Conservation (phyloP, 2,113 vertebrate genomes). For the Daboia siamensis region DNA sequence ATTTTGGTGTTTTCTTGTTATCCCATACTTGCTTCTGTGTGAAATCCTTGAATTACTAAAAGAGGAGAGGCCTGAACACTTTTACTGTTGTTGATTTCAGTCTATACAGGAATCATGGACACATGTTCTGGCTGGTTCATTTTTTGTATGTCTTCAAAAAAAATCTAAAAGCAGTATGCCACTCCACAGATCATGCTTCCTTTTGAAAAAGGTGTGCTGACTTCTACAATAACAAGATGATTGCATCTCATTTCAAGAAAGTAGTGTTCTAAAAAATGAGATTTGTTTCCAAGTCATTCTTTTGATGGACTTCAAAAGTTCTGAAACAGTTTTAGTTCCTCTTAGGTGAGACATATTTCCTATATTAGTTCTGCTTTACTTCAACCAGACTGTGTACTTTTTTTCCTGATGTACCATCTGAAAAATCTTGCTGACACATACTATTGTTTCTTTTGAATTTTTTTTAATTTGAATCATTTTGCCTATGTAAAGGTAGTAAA, state of each 20-base stretch:
- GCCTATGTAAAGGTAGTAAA: background rate
- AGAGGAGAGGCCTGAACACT: background rate
- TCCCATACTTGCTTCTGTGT: background rate
- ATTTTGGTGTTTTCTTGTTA: background rate
- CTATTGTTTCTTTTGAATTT: background rate
- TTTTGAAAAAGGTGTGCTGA: background rate
- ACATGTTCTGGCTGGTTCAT: background rate
- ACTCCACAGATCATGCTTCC: background rate
- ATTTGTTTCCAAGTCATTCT: background rate
- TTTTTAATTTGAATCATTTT: background rate
- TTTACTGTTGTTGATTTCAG: background rate
- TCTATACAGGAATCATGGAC: background rate
- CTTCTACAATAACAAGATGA: background rate
- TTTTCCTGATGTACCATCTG: background rate
- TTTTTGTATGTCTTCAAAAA: background rate
- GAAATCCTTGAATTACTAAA: background rate
- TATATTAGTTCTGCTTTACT: background rate
- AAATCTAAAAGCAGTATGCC: background rate
- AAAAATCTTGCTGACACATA: background rate
- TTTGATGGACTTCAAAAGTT: background rate
- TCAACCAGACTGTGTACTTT: background rate
- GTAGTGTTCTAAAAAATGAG: background rate
- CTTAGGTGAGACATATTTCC: background rate
- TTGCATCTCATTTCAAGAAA: background rate
- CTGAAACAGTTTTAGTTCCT: background rate